Conservation (phyloP, 2,888 invertebrate species). For the Brachylomia viminalis region DNA sequence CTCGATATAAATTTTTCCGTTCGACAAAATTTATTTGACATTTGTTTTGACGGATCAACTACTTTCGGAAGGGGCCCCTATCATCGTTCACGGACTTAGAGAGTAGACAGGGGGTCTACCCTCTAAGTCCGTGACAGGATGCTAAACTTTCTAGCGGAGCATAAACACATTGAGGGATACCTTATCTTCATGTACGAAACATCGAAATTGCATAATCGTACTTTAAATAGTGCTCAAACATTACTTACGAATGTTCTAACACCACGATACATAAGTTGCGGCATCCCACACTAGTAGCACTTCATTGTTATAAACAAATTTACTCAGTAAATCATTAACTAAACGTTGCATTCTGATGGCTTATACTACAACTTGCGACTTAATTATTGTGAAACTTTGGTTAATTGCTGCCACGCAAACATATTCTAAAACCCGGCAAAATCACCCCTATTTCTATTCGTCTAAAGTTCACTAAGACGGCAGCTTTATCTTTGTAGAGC, state of each 20-base stretch:
- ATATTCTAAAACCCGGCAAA: conserved; percentile 4
- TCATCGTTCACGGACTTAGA: no score
- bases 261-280: conserved; percentile 2
- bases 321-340: conserved; percentile 64
- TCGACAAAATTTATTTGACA: no score
- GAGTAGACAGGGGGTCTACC: no score
- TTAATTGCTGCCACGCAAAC: conserved; percentile 18
- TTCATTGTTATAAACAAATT: conserved; percentile 46
- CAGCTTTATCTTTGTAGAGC: conserved; percentile 14
- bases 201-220: background rate
- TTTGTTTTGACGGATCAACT: no score
- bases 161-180: no score
- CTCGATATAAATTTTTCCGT: no score
- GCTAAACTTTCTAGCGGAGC: no score
- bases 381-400: conserved; percentile 70
- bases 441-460: fast-evolving
- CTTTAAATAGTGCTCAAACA: background rate
- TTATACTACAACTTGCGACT: conserved; percentile 69
- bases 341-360: conserved; percentile 62
- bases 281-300: background rate
- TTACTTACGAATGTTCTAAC: background rate
- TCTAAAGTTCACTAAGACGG: background rate
- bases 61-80: no score
- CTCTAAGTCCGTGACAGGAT: no score
- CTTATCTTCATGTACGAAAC: no score